phyloP scores from a whole-genome alignment of 2,888 invertebrate genomes.

The Ormyrus pomaceus region DNA sequence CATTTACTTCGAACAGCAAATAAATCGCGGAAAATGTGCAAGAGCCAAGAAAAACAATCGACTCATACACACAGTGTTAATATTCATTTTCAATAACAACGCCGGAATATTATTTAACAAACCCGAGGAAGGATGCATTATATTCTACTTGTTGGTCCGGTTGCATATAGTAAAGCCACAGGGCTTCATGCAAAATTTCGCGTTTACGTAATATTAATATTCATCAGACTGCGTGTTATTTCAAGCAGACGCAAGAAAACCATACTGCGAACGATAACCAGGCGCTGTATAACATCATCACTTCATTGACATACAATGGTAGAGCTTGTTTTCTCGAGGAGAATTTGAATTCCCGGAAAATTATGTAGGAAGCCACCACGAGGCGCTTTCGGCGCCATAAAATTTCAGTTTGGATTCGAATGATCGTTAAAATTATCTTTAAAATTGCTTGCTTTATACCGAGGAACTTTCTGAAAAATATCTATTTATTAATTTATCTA shows the following conservation, averaged over 20 bases:
- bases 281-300: not conserved
- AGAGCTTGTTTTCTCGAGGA: too few species aligned
- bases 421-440: too few species aligned
- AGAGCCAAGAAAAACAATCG: not conserved
- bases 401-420: too few species aligned
- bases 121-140: constrained; percentile 31
- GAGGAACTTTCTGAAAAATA: too few species aligned
- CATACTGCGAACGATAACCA: not conserved
- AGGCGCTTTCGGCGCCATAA: not conserved
- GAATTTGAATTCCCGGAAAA: too few species aligned
- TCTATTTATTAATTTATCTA: too few species aligned
- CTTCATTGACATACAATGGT: not conserved
- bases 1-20: not conserved
- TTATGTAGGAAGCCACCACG: not conserved
- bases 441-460: too few species aligned
- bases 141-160: not conserved
- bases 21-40: not conserved
- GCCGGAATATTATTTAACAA: constrained; percentile 16
- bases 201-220: constrained; percentile 44
- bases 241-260: constrained; percentile 29
- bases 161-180: not conserved
- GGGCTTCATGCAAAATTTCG: constrained; percentile 36
- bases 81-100: constrained; percentile 26
- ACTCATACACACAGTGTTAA: not conserved
- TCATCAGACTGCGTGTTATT: constrained; percentile 46